Conservation (phyloP, 2,113 vertebrate genomes). For the Deroptyus accipitrinus region DNA sequence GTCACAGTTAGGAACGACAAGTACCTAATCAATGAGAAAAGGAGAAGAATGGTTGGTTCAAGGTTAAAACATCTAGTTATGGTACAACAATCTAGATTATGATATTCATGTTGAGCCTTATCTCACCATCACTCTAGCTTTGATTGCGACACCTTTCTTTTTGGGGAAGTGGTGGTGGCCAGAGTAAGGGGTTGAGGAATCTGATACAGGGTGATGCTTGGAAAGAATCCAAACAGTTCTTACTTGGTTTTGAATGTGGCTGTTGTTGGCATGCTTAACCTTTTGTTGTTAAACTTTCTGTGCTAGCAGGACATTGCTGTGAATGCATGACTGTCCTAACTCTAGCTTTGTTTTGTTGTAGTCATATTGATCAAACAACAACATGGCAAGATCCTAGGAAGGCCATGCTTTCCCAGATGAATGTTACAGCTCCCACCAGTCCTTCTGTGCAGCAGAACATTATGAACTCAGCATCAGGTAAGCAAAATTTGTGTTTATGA, state of each 20-base stretch:
- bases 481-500: slow-evolving; percentile 25
- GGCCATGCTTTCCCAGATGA: slow-evolving; percentile 91
- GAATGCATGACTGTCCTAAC: slow-evolving; percentile 42
- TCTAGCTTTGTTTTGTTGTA: slow-evolving; percentile 68
- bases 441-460: slow-evolving; percentile 89
- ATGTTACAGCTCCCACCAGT: slow-evolving; percentile 84
- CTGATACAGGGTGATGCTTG: background rate
- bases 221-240: background rate
- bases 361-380: slow-evolving; percentile 96
- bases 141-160: background rate
- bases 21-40: background rate
- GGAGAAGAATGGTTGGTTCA: background rate
- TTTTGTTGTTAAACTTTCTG: background rate
- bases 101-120: background rate
- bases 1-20: background rate
- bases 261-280: background rate
- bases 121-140: background rate
- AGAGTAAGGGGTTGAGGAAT: background rate
- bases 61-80: background rate
- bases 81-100: background rate
- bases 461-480: slow-evolving; percentile 90
- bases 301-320: background rate
- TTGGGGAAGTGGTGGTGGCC: background rate
- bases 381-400: slow-evolving; percentile 98
- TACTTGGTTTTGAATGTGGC: background rate